A percentile compares a stretch with the other conserved stretches of the same genome.
Conservation (phyloP, 2,797 vertebrate genomes). For the Apogon talboti region DNA sequence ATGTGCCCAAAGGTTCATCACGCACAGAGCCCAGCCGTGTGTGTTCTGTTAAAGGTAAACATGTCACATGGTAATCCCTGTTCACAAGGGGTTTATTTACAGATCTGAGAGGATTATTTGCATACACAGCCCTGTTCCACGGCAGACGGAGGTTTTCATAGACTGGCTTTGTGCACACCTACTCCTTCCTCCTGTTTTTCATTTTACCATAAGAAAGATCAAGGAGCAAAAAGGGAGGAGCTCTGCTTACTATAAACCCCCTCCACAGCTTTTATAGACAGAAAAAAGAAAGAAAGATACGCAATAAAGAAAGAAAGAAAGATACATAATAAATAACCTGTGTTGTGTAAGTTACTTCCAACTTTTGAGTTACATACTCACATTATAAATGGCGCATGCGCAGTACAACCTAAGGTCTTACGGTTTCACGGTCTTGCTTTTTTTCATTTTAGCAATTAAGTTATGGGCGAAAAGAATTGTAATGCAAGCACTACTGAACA, state of each 20-base stretch:
- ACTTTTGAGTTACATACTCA: too few species aligned
- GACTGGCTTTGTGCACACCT: neutral
- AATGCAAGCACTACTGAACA: too few species aligned
- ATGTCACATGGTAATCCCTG: conserved; percentile 38
- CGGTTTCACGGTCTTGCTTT: too few species aligned
- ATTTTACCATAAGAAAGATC: conserved; percentile 21
- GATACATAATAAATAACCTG: too few species aligned
- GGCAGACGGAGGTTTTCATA: too few species aligned
- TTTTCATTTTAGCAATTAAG: too few species aligned
- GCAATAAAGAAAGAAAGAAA: too few species aligned
- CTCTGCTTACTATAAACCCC: neutral
- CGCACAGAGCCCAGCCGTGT: neutral
- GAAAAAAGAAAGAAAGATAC: too few species aligned
- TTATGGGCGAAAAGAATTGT: too few species aligned
- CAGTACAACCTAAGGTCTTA: too few species aligned
- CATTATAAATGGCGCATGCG: too few species aligned
- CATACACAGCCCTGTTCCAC: neutral
- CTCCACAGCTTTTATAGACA: neutral
- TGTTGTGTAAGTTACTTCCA: too few species aligned
- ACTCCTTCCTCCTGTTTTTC: conserved; percentile 45
- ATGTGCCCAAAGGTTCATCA: neutral
- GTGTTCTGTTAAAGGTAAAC: conserved; percentile 29
- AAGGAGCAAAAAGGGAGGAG: conserved; percentile 27
- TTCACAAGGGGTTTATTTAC: conserved; percentile 50
- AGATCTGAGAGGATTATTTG: conserved; percentile 60